Evolutionary conservation across 2,888 invertebrate genomes (phyloP), one percentile per base, ranked within the genome.

Genomic region (Drosophila setosimentum): DNA sequence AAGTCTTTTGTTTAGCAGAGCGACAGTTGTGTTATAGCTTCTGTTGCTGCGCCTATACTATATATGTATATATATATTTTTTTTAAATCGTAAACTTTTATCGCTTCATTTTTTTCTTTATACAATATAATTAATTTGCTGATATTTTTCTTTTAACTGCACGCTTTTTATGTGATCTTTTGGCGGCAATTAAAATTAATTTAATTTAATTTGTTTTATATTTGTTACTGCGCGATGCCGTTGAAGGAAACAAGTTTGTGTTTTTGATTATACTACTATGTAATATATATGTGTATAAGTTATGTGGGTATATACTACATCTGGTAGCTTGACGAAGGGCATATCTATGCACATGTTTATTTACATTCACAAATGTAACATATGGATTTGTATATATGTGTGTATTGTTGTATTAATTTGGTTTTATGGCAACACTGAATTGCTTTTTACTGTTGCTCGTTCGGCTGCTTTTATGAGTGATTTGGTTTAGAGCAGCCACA

Each of bases 131-230:
- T 87, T 84, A 84, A 84, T 84, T 87, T 87, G 72, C 85, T 81
- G 83, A 85, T 83, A 83, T 87, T 76, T 88, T 80, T 70, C 66
- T 83, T 88, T 86, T 88, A 71, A 85, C 80, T 85, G 79, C 75
- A 83, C 86, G 86, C 86, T 80, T 83, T 87, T 85, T 81, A 87
- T 87, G 84, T 82, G 88, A 83, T 85, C 75, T 85, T 85, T 76
- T 79, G 82, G 87, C 73, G 75, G 87, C 86, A 87, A 85, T 85
- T 85, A 87, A 85, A 85, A 83, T 86, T 67, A 88, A 83, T 88
- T 85, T 83, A 86, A 85, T 85, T 88, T 84, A 87, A 85, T 83
- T 84, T 87, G 85, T 78, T 81, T 85, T 81, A 83, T 80, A 86
- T 82, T 72, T 75, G 73, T 87, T 68, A 58, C 71, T 68, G 71